Evolutionary conservation across 2,888 invertebrate genomes (phyloP), one percentile per base, ranked within the genome.

Genomic region (Nomada goodeniana): DNA sequence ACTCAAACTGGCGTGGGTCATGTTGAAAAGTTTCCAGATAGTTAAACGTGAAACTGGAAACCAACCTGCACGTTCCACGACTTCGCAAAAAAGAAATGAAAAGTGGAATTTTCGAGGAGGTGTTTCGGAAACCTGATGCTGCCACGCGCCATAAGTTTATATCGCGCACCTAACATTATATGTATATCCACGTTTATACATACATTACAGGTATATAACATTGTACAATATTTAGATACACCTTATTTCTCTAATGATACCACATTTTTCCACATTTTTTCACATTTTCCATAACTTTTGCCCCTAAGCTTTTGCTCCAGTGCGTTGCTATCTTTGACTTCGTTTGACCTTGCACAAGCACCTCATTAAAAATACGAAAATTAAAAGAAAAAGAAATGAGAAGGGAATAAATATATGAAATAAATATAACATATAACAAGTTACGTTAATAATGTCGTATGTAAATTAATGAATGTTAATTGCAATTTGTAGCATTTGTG

Each of bases 91-190:
- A 47, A 59, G 63, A 75, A 11, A 20, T 2, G 26, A 57, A 70
- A 71, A 15, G 26, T 4, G 26, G 23, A 55, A 77, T 72, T 74
- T 78, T 67, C 60, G 11, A 36, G 15, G 60, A 64, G 74, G 44
- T 29, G 71, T 71, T 72, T 59, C 59, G 59, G 86, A 85, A 86
- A 88, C 71, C 77, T 60, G 80, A 86, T 55, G 67, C 53, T 61
- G 73, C 67, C 73, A 81, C 81, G 82, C 81, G 83, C 75, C 80
- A 23, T 67, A 71, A 77, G 9, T 57, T 68, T 52, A n/a, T 57
- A 72, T 67, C 50, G n/a, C 11, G 29, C 9, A 23, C 13, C 11
- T 20, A 69, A 63, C 50, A 7, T 53, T 18, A 11, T 15, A 55
- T n/a, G 20, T 55, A 36, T 36, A 36, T 36, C 36, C 36, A 36